Evolutionary conservation across 2,888 invertebrate species (phyloP), one percentile per base, ranked within the genome.

Genomic region (Diarsia rubi): DNA sequence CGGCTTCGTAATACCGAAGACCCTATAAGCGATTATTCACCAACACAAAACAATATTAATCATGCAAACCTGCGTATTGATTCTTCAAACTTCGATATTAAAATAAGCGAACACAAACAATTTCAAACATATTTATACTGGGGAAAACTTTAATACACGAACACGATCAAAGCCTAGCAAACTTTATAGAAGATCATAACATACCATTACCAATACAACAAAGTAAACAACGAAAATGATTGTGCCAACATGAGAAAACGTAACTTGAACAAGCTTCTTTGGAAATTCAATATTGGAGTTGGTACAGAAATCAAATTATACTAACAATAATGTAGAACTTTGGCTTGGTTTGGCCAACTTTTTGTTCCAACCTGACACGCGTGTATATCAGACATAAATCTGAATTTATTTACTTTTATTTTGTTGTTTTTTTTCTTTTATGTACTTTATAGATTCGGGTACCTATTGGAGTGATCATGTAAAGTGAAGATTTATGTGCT

Each of bases 231-330:
- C 76, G 84, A 80, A 86, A 84, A 87, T 86, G 81, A 88, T 86
- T 85, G 82, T 84, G 79, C 83, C 82, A 88, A 86, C 87, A 86
- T 78, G 81, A 86, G 88, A 84, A 84, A 87, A 86, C 74, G 81
- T 80, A 80, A 87, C 79, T 78, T 52, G 84, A 86, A 86, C 87
- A 83, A 86, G 81, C 85, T 82, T 83, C 69, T 78, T 86, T 83
- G 82, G 86, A 90, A 91, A 90, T 89, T 90, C 90, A 91, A 91
- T 91, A 91, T 91, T 89, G 88, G 86, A 90, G 85, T 91, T 91
- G 81, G 86, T 86, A 88, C 86, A 76, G 81, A 81, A 91, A 91
- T 91, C 87, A 90, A 91, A 91, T 91, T 91, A 91, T 86, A 86
- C 87, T 78, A 86, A 89, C 89, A 91, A 86, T 89, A 90, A 86